These are phyloP conservation scores for Drosophila parabipectinata DNA, from an alignment of 1,140 invertebrate species.

Conservation along the genomic window DNA sequence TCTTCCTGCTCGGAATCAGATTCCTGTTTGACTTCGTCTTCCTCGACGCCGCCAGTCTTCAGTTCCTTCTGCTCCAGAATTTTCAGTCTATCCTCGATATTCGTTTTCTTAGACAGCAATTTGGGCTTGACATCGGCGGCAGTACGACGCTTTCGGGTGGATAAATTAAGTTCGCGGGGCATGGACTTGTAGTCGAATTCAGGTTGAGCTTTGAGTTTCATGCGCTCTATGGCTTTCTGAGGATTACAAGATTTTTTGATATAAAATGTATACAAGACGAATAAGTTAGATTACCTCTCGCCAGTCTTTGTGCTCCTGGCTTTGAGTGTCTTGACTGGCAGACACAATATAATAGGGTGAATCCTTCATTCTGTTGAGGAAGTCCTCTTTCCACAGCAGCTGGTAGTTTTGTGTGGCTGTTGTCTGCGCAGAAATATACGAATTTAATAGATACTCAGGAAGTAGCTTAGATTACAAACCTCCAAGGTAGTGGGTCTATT, in stretches of 20 bases:
- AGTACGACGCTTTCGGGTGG: conserved; percentile 53
- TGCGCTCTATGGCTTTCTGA: conserved; percentile 87
- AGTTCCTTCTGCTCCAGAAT: conserved; percentile 87
- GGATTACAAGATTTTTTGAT: conserved; percentile 8
- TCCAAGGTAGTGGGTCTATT: conserved; percentile 86
- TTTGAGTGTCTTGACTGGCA: conserved; percentile 85
- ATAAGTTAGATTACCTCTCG: conserved; percentile 42
- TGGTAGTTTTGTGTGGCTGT: conserved; percentile 74
- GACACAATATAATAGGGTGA: conserved; percentile 87
- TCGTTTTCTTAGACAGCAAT: conserved; percentile 56
- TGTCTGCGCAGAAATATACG: conserved; percentile 39
- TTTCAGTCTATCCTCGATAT: conserved; percentile 80
- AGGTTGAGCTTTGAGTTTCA: conserved; percentile 84
- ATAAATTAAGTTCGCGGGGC: conserved; percentile 85
- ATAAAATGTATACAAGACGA: not conserved
- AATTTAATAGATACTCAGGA: not conserved
- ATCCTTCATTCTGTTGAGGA: conserved; percentile 84
- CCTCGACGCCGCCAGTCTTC: conserved; percentile 85
- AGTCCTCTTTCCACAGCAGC: conserved; percentile 78
- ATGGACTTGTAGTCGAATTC: conserved; percentile 86
- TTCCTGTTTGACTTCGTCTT: conserved; percentile 84
- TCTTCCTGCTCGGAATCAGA: conserved; percentile 84
- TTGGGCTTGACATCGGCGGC: conserved; percentile 34
- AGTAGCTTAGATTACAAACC: conserved; percentile 25
- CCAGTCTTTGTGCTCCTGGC: conserved; percentile 64